Evolutionary conservation across 2,113 vertebrate genomes (phyloP), one percentile per base, ranked within the genome.

Genomic region (Psephotus haematonotus): DNA sequence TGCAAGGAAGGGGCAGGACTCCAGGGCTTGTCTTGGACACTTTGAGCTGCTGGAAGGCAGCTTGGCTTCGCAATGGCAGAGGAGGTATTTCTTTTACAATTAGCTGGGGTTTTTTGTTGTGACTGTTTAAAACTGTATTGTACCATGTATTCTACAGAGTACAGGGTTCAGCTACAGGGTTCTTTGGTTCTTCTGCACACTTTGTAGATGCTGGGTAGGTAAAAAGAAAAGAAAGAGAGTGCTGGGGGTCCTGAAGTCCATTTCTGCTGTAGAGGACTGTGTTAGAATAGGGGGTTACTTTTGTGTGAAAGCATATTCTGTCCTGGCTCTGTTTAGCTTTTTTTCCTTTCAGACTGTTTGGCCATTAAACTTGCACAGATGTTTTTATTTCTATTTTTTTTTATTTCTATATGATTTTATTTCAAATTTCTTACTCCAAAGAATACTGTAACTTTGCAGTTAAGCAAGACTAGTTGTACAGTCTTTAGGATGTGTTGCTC

Each of bases 61-160:
- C 90, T 98, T 96, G 97, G 81, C 97, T 98, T 97, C 97, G 97
- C 97, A 94, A 98, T 98, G 98, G 98, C 94, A 98, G 98, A 98
- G 95, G 98, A 98, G 98, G 98, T 98, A 98, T 97, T 97, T 97
- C 79, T 97, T 93, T 93, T 95, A 49, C 65, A 74, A 53, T 85
- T 78, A 81, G 79, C 37, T 88, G 55, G 28, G 22, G 4, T 17
- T 65, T 71, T 64, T 44, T 72, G 53, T 78, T 79, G 63, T 96
- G 94, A 37, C 65, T 86, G 57, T 77, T 87, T 82, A 49, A 91
- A 92, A 65, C 52, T 89, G 43, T 93, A 72, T 82, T 2, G 2
- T 85, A 81, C 86, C 60, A 59, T 78, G 37, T 86, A 57, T 68
- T 88, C 75, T 91, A 37, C 27, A 47, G 75, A 82, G 47, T 33